phyloP scores from a whole-genome alignment of 2,888 invertebrate genomes.

The Pammene aurita region DNA sequence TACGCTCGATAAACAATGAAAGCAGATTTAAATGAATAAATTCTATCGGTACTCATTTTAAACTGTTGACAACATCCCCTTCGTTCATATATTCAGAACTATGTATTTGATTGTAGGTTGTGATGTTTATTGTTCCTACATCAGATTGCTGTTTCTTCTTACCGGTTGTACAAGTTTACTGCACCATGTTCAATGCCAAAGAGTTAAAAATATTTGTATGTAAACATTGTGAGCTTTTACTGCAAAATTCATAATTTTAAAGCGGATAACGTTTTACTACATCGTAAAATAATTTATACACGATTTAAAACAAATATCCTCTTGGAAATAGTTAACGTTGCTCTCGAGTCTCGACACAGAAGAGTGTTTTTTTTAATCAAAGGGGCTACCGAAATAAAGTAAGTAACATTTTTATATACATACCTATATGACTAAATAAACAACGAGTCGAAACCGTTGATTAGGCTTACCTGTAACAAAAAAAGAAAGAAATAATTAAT shows the following conservation, averaged over 20 bases:
- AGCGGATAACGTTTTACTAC: conserved; percentile 46
- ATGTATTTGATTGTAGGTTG: neutral
- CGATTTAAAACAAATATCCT: neutral
- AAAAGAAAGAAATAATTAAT: neutral
- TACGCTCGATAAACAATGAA: no score
- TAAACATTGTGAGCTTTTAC: conserved; percentile 44
- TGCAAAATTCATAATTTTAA: conserved; percentile 45
- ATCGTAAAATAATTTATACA: neutral
- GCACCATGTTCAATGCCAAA: conserved; percentile 30
- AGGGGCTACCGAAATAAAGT: no score
- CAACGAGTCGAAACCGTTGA: neutral
- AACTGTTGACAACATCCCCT: no score
- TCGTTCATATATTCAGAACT: no score
- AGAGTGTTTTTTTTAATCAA: no score
- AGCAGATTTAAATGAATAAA: no score
- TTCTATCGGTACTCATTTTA: no score
- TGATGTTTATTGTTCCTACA: neutral
- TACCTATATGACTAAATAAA: neutral
- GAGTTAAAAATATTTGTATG: conserved; percentile 30
- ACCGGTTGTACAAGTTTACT: conserved; percentile 24
- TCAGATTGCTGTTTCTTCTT: no score
- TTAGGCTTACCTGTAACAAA: conserved; percentile 24
- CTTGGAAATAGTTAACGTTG: no score
- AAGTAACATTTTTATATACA: neutral
- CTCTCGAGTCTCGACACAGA: no score